Evolutionary conservation across 2,797 vertebrate genomes (phyloP), one percentile per base, ranked within the genome.

Genomic region (Moxostoma hubbsi): DNA sequence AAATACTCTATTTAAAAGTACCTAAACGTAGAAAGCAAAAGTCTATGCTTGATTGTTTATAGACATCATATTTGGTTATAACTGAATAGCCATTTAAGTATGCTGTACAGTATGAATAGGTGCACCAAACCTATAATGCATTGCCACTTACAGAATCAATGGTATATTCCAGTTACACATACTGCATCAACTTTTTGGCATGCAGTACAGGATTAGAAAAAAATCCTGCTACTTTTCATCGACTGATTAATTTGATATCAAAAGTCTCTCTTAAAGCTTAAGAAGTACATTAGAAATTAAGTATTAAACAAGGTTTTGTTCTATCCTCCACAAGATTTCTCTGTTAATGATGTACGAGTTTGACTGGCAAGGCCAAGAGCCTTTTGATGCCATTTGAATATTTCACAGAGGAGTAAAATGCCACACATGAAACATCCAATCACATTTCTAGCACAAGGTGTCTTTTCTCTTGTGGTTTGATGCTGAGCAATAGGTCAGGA

Each of bases 391-490:
- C 64, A 74, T 55, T 46, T 71, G 66, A 81, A 65, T 70, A 46
- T 73, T 69, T 69, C 67, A 57, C 18, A 80, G 46, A 70, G 79
- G 49, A 81, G 65, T 10, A 70, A 65, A 82, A 77, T 77, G 75
- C 68, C 62, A 72, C 63, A 68, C 69, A 82, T 73, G 55, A 77
- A 77, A 72, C 61, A 62, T 55, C 62, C 63, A 77, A 65, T 73
- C 63, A 65, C 46, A 58, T 77, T 77, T 65, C 43, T 66, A 66
- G 58, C 15, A 54, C 4, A 2, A 63, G 51, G 55, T 61, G 53
- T 1, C n/a, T 15, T 76, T 57, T 76, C 18, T 66, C 9, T 73
- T 47, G 43, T 63, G 68, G 54, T 49, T 73, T 77, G 49, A 68
- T 73, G 63, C 18, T 67, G 24, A 72, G 59, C 46, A 75, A 71